phyloP scores from a whole-genome alignment of 1,140 invertebrate genomes.

The Wasmannia auropunctata region DNA sequence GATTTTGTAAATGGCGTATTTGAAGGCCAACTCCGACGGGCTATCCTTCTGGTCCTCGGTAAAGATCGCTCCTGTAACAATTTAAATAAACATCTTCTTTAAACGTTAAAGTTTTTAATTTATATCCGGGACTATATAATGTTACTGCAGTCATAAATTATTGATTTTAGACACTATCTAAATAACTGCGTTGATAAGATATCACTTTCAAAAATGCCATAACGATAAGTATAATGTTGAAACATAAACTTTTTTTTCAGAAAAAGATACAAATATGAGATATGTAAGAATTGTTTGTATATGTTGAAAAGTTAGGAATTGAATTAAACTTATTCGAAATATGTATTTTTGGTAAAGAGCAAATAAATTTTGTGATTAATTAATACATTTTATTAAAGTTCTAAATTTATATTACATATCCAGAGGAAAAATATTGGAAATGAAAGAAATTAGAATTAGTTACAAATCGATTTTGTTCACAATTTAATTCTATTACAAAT shows the following conservation, averaged over 20 bases:
- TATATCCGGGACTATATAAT: background rate
- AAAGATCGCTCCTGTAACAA: conserved; percentile 94
- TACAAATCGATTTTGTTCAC: background rate
- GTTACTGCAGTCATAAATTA: conserved; percentile 30
- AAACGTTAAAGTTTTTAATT: conserved; percentile 7
- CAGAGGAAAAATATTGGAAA: background rate
- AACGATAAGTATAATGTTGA: background rate
- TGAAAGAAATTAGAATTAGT: background rate
- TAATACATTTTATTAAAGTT: conserved; percentile 12
- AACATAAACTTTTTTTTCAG: background rate
- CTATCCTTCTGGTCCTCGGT: conserved; percentile 95
- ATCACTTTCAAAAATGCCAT: background rate
- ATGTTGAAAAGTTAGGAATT: background rate
- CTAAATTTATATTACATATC: background rate
- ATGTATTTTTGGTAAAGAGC: background rate
- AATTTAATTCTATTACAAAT: background rate
- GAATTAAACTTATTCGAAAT: background rate
- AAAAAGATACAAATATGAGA: background rate
- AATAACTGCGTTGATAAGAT: background rate
- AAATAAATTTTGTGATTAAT: background rate
- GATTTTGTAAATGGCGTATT: conserved; percentile 96
- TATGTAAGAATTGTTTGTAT: background rate
- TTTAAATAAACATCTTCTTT: conserved; percentile 51
- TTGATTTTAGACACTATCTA: background rate
- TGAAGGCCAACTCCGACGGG: conserved; percentile 94